Evolutionary conservation across 2,797 vertebrate genomes (phyloP).

Genomic region (Lemur catta): DNA sequence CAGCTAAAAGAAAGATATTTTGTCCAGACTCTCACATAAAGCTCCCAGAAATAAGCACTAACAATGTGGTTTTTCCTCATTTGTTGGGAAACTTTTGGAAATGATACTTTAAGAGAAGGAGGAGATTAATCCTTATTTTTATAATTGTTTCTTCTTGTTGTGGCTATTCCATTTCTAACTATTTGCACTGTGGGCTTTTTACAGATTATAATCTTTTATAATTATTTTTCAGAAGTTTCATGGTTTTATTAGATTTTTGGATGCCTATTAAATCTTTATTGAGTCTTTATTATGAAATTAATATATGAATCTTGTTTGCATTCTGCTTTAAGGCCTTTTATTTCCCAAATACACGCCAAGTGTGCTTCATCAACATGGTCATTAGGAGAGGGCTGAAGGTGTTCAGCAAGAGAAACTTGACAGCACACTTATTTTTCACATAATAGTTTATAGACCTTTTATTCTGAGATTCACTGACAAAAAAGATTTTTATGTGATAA

Average conservation of each 20-base stretch:
- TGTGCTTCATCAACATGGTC: neutral
- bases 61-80: neutral
- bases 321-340: neutral
- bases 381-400: neutral
- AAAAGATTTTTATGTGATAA: constrained; percentile 1
- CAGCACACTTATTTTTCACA: neutral
- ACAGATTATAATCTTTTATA: neutral
- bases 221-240: neutral
- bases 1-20: constrained; percentile 59
- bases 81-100: neutral
- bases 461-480: neutral
- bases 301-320: constrained; percentile 13
- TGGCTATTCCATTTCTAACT: neutral
- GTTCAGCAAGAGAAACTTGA: neutral
- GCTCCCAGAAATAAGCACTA: neutral
- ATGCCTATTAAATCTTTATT: constrained; percentile 36
- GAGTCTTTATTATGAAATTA: constrained; percentile 19
- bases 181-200: neutral
- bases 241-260: neutral
- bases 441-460: neutral
- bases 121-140: neutral
- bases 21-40: neutral
- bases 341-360: constrained; percentile 18
- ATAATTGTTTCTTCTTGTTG: neutral
- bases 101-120: neutral